Base-by-base conservation (phyloP, 1,140 invertebrate species). In the Calephelis virginiensis region DNA sequence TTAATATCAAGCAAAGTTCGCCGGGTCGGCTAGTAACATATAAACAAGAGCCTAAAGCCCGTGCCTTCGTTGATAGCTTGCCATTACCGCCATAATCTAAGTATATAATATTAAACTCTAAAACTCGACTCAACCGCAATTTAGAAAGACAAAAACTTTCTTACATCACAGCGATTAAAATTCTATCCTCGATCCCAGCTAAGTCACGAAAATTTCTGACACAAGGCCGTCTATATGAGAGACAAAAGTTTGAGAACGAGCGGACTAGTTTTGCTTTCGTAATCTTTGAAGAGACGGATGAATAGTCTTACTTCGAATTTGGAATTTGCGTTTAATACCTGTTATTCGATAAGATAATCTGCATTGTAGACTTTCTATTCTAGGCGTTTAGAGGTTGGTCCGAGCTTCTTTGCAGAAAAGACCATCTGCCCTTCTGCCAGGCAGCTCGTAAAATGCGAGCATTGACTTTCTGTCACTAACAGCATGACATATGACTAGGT, bases 1-100 rank as follows among this genome's bases (percentile, higher is more conserved):
- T 28, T 28, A 28, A 28, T 28, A 4, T 28, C 28, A 28, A 1
- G 28, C 28, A 3, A 28, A 28, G 28, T 28, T 28, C 0, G 28
- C 28, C 28, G 28, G 28, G 28, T 28, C 1, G 3, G 28, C 28
- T 9, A 43, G 40, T 43, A 43, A 43, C 40, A 43, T 28, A 73
- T 67, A 65, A 77, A 82, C 81, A 81, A 81, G 75, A 68, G 70
- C 68, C 64, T 69, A 62, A 75, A 71, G 63, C 70, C 77, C 77
- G 77, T 81, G 80, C 83, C 76, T 81, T 78, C 70, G 64, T 70
- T 90, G 89, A 90, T 80, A 86, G 82, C 72, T 68, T 53, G 75
- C 89, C 86, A 81, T 90, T 89, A 90, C 80, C 79, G 76, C 79
- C 85, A 83, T 81, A 90, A 89, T 89, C 86, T 90, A 88, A 89